Base-by-base conservation (phyloP, 1,140 invertebrate genomes). In the Drosophila mojavensis region DNA sequence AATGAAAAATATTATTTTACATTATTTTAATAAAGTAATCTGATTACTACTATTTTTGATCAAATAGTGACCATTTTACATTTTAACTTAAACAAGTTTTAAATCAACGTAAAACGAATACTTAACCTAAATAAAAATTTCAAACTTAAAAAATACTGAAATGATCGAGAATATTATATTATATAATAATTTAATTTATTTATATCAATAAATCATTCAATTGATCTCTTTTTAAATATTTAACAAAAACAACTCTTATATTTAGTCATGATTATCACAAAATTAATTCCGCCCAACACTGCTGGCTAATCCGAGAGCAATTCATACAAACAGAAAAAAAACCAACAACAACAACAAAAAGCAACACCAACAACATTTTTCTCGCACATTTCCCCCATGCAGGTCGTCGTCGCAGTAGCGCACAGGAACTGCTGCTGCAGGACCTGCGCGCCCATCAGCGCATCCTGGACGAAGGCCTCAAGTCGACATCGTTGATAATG, bases 401-500 rank as follows among this genome's bases (percentile, higher is more conserved):
- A 82, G 47, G 65, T 75, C 41, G 24, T 68, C 83, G 79, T 39
- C 81, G 81, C 43, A 72, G 81, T 45, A 91, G 81, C 54, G 75
- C 76, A 17, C 90, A 91, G 68, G 83, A 90, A 70, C 65, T 91
- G 43, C 43, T 91, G 50, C 63, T 91, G 26, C 78, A 91, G 55
- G 86, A 91, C 63, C 71, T 91, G 33, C 90, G 90, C 48, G 62
- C 79, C 48, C 90, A 91, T 51, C 90, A 91, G 59, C 86, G 86
- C 48, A 81, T 91, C 45, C 71, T 91, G 17, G 90, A 91, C 53
- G 90, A 92, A 45, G 90, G 90, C 13, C 55, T 92, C 20, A 92
- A 92, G 61, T 92, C 91, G 17, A 92, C 91, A 0, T 90, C 91
- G n/a, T 68, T 92, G 17, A 92, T 92, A 13, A 92, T 92, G 68